Percentiles rank a stretch among this genome's conserved stretches.
phyloP scores from a whole-genome alignment of 2,113 vertebrate genomes.

The Condylura cristata region DNA sequence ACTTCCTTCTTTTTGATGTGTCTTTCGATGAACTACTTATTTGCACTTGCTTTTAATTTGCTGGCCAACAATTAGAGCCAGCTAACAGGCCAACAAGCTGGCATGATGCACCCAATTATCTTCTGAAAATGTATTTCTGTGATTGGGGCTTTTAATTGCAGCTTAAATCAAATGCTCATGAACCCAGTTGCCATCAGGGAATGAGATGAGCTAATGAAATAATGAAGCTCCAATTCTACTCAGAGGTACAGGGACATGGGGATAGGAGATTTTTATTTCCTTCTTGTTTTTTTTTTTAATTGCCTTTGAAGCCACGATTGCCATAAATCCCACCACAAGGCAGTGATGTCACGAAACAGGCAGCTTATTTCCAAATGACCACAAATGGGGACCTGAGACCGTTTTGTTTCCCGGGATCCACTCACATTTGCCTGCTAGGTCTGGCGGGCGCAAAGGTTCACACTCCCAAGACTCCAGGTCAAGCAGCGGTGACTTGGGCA shows the following conservation, averaged over 20 bases:
- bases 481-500: conserved; percentile 68
- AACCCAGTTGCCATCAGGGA: conserved; percentile 44
- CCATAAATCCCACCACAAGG: conserved; percentile 46
- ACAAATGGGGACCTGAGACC: not conserved
- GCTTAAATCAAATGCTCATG: conserved; percentile 71
- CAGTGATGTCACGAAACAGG: not conserved
- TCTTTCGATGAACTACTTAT: conserved; percentile 72
- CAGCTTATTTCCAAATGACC: conserved; percentile 20
- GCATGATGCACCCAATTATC: conserved; percentile 51
- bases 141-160: conserved; percentile 76
- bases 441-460: conserved; percentile 38
- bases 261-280: not conserved
- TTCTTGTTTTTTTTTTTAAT: not conserved
- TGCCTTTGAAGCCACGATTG: not conserved
- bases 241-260: not conserved
- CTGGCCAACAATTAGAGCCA: conserved; percentile 61
- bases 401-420: conserved; percentile 29
- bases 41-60: conserved; percentile 75
- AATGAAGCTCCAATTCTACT: conserved; percentile 42
- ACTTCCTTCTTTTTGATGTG: conserved; percentile 50
- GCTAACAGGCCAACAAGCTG: conserved; percentile 47
- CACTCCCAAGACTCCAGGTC: conserved; percentile 22
- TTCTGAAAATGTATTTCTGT: conserved; percentile 73
- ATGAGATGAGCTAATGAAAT: conserved; percentile 54
- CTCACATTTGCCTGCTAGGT: conserved; percentile 45